Evolutionary conservation across 2,888 invertebrate species (phyloP), one percentile per base, ranked within the genome.

Genomic region (Rhagonycha lutea): DNA sequence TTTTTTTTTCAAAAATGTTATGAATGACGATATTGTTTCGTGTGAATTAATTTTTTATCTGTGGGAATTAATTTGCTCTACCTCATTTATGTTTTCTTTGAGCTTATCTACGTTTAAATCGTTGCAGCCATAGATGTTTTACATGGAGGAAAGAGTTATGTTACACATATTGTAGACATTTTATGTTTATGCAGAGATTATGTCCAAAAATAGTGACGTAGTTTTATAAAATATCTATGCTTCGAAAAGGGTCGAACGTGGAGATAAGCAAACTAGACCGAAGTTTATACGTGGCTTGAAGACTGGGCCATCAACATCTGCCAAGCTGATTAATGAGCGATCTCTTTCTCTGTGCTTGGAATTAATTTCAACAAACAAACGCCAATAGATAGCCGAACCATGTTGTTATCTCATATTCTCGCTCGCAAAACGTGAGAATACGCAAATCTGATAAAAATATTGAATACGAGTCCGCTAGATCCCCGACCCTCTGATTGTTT

Each of bases 361-460:
- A 86, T 86, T 86, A 86, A 86, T 86, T 86, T 86, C 84, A 86
- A 83, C 86, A 85, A 86, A 86, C 86, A 86, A 86, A 86, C 86
- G 83, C 83, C 84, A 82, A 86, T 84, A 86, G 86, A 86, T 86
- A 86, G 85, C 84, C 80, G 82, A 83, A 83, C 83, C 84, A 83
- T 83, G 83, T 84, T 85, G 83, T 84, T 85, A 85, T 84, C 85
- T 83, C 79, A 74, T 80, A 81, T 82, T 82, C 83, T 82, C 83
- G 83, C 83, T 83, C 82, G 84, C 83, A 84, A 84, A 87, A 87
- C 87, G 87, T 87, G 87, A 87, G 87, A 87, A 86, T 86, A 86
- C 85, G 86, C 86, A 83, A 86, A 87, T 87, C 86, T 86, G 87
- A 87, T 87, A 86, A 86, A 86, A 86, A 86, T 85, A 84, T 85